Evolutionary conservation across 2,888 invertebrate species (phyloP).

Genomic region (Platerodrilus igneus): DNA sequence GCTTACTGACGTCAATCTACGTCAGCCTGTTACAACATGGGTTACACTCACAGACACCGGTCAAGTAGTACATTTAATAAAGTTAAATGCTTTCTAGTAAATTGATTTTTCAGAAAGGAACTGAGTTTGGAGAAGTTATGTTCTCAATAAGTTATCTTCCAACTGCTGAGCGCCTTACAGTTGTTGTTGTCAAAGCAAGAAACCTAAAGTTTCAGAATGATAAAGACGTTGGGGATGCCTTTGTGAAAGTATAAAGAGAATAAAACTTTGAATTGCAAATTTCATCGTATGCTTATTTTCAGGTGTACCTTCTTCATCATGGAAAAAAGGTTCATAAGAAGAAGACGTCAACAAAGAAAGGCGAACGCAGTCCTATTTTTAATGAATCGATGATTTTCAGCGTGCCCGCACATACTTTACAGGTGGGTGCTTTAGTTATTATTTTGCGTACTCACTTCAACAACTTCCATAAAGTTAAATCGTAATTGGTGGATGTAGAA

Average conservation of each 20-base stretch:
- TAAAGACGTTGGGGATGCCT: constrained; percentile 61
- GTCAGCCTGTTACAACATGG: constrained; percentile 73
- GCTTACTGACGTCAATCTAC: constrained; percentile 58
- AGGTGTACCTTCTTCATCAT: constrained; percentile 75
- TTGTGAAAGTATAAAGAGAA: constrained; percentile 60
- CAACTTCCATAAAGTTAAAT: no score
- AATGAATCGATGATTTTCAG: constrained; percentile 84
- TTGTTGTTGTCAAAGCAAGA: constrained; percentile 71
- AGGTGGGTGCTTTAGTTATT: constrained; percentile 53
- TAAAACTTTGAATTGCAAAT: constrained; percentile 9
- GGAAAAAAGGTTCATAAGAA: constrained; percentile 79
- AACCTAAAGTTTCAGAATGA: constrained; percentile 60
- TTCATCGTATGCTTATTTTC: constrained; percentile 15
- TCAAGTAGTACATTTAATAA: constrained; percentile 48
- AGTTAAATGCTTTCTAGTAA: not conserved
- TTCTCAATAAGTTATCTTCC: constrained; percentile 78
- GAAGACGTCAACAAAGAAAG: constrained; percentile 70
- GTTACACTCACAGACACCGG: constrained; percentile 69
- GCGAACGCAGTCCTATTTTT: constrained; percentile 72
- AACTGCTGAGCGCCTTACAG: constrained; percentile 74
- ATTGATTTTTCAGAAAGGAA: constrained; percentile 50
- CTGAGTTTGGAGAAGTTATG: constrained; percentile 74
- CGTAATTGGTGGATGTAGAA: no score
- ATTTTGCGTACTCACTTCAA: no score
- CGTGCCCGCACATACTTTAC: constrained; percentile 66